Percentiles rank a stretch among this genome's conserved stretches.
Evolutionary conservation across 1,140 invertebrate genomes (phyloP).

Genomic region (Orchesella cincta): DNA sequence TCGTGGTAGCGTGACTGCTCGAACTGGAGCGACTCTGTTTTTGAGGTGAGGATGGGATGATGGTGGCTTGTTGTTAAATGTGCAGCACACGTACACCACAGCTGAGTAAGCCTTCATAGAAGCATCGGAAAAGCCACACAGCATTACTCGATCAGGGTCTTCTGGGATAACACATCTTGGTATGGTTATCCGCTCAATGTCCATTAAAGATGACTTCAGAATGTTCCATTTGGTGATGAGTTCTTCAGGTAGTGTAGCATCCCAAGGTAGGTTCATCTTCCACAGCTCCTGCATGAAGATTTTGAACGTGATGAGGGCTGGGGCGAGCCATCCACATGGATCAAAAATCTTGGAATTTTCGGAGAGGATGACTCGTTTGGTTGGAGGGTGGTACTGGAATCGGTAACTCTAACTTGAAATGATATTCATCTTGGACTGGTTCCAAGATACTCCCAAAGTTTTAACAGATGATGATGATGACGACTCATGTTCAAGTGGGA

Average conservation of each 20-base stretch:
- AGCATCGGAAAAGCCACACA: not conserved
- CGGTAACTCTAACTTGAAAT: not conserved
- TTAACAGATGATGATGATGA: too few relatives aligned
- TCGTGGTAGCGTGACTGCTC: constrained; percentile 39
- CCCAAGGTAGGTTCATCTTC: too few relatives aligned
- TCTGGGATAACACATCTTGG: too few relatives aligned
- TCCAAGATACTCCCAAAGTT: constrained; percentile 53
- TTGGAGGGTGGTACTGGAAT: not conserved
- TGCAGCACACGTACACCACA: not conserved
- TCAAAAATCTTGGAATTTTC: constrained; percentile 47
- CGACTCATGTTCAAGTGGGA: constrained; percentile 38
- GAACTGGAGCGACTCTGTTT: constrained; percentile 39
- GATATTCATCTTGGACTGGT: constrained; percentile 49
- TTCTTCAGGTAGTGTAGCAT: too few relatives aligned
- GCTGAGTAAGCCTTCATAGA: not conserved
- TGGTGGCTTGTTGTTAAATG: too few relatives aligned
- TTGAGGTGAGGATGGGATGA: constrained; percentile 16
- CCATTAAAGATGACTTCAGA: too few relatives aligned
- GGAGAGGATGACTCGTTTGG: constrained; percentile 44
- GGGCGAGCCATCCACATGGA: constrained; percentile 42
- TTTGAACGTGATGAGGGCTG: constrained; percentile 42
- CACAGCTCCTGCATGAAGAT: too few relatives aligned
- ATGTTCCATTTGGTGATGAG: too few relatives aligned
- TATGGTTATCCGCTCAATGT: too few relatives aligned
- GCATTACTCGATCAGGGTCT: too few relatives aligned